Percentiles rank a stretch among this genome's conserved stretches.
phyloP scores from a whole-genome alignment of 64 coral and sea anemone species.

The Pocillopora damicornis region DNA sequence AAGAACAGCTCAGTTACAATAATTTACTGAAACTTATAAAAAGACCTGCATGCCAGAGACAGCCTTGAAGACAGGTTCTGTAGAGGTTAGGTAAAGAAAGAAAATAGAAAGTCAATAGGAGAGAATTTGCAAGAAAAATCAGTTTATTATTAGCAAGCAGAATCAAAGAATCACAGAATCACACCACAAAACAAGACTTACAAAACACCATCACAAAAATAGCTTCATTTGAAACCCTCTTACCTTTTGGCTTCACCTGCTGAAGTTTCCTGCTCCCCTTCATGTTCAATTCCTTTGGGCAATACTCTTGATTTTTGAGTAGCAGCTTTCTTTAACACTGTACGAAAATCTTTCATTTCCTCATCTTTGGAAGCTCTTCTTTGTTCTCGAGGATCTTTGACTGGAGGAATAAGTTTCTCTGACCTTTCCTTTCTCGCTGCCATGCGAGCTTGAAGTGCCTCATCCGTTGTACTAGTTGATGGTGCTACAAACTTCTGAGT shows the following conservation, averaged over 20 bases:
- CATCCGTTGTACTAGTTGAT: constrained; percentile 1
- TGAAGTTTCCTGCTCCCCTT: background rate
- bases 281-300: background rate
- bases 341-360: constrained; percentile 25
- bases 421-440: constrained; percentile 21
- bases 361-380: background rate
- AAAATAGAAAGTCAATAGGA: constrained; percentile 38
- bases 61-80: constrained; percentile 40
- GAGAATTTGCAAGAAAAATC: constrained; percentile 3
- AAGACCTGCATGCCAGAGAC: constrained; percentile 21
- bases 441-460: constrained; percentile 27
- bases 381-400: background rate
- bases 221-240: background rate
- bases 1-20: background rate
- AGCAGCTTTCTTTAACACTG: constrained; percentile 27
- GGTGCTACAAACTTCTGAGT: background rate
- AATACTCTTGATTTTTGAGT: background rate
- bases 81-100: constrained; percentile 33
- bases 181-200: background rate
- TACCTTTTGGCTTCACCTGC: background rate
- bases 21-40: background rate
- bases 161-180: background rate
- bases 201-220: background rate
- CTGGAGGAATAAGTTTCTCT: constrained; percentile 5
- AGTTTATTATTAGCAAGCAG: background rate